phyloP scores from a whole-genome alignment of 2,888 invertebrate genomes.

The Synanthedon formicaeformis region DNA sequence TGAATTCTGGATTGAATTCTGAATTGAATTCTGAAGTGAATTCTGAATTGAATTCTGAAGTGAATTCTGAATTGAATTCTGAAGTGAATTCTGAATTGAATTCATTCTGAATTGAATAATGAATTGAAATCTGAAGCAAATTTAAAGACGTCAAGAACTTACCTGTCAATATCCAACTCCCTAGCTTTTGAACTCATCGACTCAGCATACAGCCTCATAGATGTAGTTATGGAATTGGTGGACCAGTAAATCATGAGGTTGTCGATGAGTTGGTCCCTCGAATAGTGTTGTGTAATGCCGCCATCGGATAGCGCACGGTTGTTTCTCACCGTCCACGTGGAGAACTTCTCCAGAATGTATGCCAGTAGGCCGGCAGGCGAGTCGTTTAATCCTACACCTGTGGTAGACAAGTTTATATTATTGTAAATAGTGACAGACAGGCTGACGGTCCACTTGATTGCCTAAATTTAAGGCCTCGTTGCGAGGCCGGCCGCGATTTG shows the following conservation, averaged over 20 bases:
- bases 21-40: too few species aligned
- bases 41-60: too few species aligned
- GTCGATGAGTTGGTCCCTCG: constrained; percentile 79
- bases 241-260: constrained; percentile 89
- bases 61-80: too few species aligned
- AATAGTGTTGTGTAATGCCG: constrained; percentile 73
- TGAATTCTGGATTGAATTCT: too few species aligned
- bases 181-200: constrained; percentile 33
- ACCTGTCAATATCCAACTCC: constrained; percentile 1
- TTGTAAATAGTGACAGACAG: background rate
- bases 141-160: background rate
- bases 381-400: constrained; percentile 74
- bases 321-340: constrained; percentile 74
- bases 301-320: constrained; percentile 70
- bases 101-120: too few species aligned
- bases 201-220: constrained; percentile 82
- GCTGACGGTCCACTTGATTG: background rate
- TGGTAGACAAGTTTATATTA: background rate
- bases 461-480: too few species aligned
- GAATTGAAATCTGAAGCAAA: background rate
- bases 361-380: constrained; percentile 85
- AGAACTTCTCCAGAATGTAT: constrained; percentile 88
- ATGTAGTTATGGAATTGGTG: constrained; percentile 78
- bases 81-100: too few species aligned
- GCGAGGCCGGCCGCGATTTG: too few species aligned